A percentile compares a stretch with the other conserved stretches of the same genome.
Conservation (phyloP, 1,140 invertebrate genomes). For the Pollicipes pollicipes region DNA sequence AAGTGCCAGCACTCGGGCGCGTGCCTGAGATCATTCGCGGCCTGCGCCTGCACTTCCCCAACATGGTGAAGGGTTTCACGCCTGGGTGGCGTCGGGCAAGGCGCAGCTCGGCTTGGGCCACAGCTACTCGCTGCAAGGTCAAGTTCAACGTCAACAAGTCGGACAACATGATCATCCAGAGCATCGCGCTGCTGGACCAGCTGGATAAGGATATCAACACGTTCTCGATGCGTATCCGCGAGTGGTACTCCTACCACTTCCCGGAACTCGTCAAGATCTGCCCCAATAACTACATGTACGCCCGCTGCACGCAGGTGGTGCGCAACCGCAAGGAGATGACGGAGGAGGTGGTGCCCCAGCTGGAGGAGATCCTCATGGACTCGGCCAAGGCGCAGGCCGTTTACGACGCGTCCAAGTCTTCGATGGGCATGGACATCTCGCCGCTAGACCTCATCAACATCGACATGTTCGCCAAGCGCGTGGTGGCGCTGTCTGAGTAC, state of each 20-base stretch:
- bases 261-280: slow-evolving; percentile 95
- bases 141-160: slow-evolving; percentile 98
- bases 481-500: slow-evolving; percentile 76
- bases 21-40: slow-evolving; percentile 55
- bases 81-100: slow-evolving; percentile 39
- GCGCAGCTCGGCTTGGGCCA: slow-evolving; percentile 96
- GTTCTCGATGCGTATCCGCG: slow-evolving; percentile 85
- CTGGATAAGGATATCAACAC: slow-evolving; percentile 98
- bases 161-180: slow-evolving; percentile 99
- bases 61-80: slow-evolving; percentile 80
- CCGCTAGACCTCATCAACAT: slow-evolving; percentile 90
- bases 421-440: slow-evolving; percentile 99
- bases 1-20: slow-evolving; percentile 65
- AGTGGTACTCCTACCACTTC: slow-evolving; percentile 92
- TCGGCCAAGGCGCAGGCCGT: slow-evolving; percentile 78
- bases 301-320: slow-evolving; percentile 61
- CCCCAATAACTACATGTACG: slow-evolving; percentile 86
- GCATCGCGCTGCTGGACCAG: slow-evolving; percentile 89
- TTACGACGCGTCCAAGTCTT: slow-evolving; percentile 78
- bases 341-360: slow-evolving; percentile 46
- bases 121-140: slow-evolving; percentile 91
- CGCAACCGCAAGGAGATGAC: slow-evolving; percentile 76
- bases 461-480: slow-evolving; percentile 72
- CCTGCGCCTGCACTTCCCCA: slow-evolving; percentile 72
- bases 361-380: slow-evolving; percentile 84